Base-by-base conservation (phyloP, 1,140 invertebrate species). In the Meloidogyne floridensis region DNA sequence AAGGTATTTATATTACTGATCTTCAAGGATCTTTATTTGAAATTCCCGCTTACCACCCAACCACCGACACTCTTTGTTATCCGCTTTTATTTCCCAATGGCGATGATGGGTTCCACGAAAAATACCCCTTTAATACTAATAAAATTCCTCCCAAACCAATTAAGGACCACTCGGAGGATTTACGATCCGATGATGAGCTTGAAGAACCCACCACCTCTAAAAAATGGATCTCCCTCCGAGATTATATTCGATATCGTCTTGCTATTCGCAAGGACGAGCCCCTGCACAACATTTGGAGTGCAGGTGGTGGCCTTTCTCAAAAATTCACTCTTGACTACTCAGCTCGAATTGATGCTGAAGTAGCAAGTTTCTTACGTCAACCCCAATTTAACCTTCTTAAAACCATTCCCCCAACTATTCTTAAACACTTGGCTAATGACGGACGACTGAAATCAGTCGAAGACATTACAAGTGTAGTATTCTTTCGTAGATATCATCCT, bases 381-480 rank as follows among this genome's bases (percentile, higher is more conserved):
- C 20, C 20, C 20, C 20, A 1, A 20, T 20, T 20, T 20, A 20
- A 20, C 20, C 20, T 20, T 20, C 20, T 20, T 20, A 20, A 20
- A 1, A 20, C 20, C 2, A 10, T 42, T 0, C 4, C 70, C 3
- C 70, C 3, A 4, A 8, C 3, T 71, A 20, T 20, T 20, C 20
- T 20, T 20, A 20, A 20, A 1, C 20, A 20, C 20, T 20, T 20
- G 20, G 70, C 70, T 71, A 18, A 20, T 6, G 3, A 6, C 3
- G 4, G 20, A 0, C 20, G 20, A 20, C 20, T 20, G 20, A 20
- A 71, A 42, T 71, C 18, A 18, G 32, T 54, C 9, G 75, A 76
- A 8, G 20, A 77, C 18, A 70, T 77, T 56, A 51, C 51, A 1
- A 77, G 75, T 15, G 75, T 77, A 72, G 71, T 72, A 9, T 10